Conservation (phyloP, 2,888 invertebrate species). For the Steromphala cineraria region DNA sequence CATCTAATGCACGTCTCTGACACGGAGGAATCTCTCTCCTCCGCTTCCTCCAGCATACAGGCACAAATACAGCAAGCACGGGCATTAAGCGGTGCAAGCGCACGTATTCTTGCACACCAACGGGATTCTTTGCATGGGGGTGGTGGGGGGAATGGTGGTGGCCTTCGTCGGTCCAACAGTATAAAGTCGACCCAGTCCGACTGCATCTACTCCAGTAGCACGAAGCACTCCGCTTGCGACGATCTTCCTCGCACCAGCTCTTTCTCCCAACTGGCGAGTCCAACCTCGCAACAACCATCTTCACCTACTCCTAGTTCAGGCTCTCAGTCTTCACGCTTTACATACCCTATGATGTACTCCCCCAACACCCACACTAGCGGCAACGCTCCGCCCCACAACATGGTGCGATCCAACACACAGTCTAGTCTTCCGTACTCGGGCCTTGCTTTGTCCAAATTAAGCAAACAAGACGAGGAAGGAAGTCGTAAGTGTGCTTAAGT, state of each 20-base stretch:
- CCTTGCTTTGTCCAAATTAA: slow-evolving; percentile 59
- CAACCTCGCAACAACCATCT: slow-evolving; percentile 51
- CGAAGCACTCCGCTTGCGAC: slow-evolving; percentile 52
- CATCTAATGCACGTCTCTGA: slow-evolving; percentile 79
- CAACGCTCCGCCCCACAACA: slow-evolving; percentile 43
- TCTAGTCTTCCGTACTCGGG: slow-evolving; percentile 60
- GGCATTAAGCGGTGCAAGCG: slow-evolving; percentile 82
- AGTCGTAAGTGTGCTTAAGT: slow-evolving; percentile 58
- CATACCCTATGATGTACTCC: slow-evolving; percentile 66
- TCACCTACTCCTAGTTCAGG: slow-evolving; percentile 70
- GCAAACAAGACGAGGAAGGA: slow-evolving; percentile 61
- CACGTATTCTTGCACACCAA: slow-evolving; percentile 63
- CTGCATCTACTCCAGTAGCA: slow-evolving; percentile 92
- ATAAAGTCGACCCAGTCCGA: slow-evolving; percentile 91
- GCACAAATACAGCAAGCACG: slow-evolving; percentile 84
- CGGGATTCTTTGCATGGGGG: slow-evolving; percentile 77
- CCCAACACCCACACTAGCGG: slow-evolving; percentile 32
- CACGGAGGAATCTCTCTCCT: slow-evolving; percentile 83
- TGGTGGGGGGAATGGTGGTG: slow-evolving; percentile 58
- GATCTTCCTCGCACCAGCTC: slow-evolving; percentile 62
- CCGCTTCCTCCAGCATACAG: slow-evolving; percentile 73
- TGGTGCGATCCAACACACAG: slow-evolving; percentile 68
- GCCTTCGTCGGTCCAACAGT: slow-evolving; percentile 70
- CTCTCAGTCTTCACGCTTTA: slow-evolving; percentile 69
- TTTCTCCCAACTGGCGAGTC: slow-evolving; percentile 62